Evolutionary conservation across 2,797 vertebrate species (phyloP).

Genomic region (Aythya fuligula): DNA sequence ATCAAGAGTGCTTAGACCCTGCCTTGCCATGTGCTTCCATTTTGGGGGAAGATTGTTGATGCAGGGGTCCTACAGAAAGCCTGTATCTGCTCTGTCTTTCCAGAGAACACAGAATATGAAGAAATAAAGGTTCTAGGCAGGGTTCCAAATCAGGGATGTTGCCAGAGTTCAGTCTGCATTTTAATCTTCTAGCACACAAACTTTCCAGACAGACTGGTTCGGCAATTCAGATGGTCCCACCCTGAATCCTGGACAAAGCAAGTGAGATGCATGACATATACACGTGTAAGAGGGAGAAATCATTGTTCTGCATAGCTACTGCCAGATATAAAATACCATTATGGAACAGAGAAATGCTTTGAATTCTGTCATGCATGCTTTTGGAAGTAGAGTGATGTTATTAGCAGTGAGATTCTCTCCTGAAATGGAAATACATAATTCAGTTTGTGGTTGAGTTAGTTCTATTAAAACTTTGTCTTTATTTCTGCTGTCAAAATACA

Average conservation of each 20-base stretch:
- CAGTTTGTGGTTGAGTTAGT: slow-evolving; percentile 67
- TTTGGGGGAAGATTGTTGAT: neutral
- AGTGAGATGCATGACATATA: neutral
- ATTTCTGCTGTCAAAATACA: slow-evolving; percentile 65
- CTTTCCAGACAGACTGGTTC: slow-evolving; percentile 59
- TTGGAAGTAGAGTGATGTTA: slow-evolving; percentile 49
- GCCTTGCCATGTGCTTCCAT: neutral
- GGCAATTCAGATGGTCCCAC: slow-evolving; percentile 32
- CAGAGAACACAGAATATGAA: neutral
- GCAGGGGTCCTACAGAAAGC: neutral
- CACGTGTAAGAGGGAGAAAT: slow-evolving; percentile 14
- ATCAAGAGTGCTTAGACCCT: neutral
- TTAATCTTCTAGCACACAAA: neutral
- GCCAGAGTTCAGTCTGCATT: slow-evolving; percentile 46
- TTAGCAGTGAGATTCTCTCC: slow-evolving; percentile 47
- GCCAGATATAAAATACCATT: neutral
- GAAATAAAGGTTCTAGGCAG: slow-evolving; percentile 54
- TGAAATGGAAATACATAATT: slow-evolving; percentile 69
- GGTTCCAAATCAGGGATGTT: slow-evolving; percentile 23
- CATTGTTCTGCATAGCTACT: neutral
- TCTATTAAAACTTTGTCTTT: slow-evolving; percentile 64
- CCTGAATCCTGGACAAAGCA: neutral
- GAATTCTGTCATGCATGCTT: slow-evolving; percentile 50
- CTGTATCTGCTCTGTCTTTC: slow-evolving; percentile 19
- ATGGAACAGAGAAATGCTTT: slow-evolving; percentile 40